Evolutionary conservation across 1,140 invertebrate genomes (phyloP), one percentile per base, ranked within the genome.

Genomic region (Cyclina sinensis): DNA sequence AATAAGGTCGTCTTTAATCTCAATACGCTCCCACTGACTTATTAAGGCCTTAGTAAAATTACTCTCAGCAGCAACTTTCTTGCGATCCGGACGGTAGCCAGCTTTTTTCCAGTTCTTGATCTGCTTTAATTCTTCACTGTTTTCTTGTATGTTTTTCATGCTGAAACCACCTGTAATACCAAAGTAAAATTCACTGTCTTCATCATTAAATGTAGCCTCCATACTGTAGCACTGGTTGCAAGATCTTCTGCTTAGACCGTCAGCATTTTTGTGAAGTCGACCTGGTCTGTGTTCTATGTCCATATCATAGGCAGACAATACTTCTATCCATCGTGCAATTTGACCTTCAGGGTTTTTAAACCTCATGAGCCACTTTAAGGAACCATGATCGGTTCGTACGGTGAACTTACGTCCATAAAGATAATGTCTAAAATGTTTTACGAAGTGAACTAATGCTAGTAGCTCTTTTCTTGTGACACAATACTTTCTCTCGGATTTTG

Each of bases 261-360:
- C 93, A 18, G 90, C 92, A 68, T 92, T 92, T 24, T n/a, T 35
- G 80, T 94, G 92, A 35, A 48, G 81, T 59, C 74, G 74, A 0
- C 92, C 92, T 27, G 89, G 54, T 59, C 91, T 73, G 73, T 93
- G 85, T 43, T 62, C 51, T 27, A 94, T 86, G 4, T 91, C 48
- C 65, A 94, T 90, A 24, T 92, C 54, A 89, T 85, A 92, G 16
- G 62, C 35, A 46, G 92, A 74, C 24, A 92, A 59, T 3, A 32
- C 35, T 18, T 48, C 46, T 18, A 48, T 11, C 46, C 46, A 48
- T 7, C 46, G 46, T 11, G 46, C 46, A 78, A n/a, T n/a, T n/a
- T n/a, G n/a, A n/a, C n/a, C n/a, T n/a, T n/a, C n/a, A n/a, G n/a
- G n/a, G n/a, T n/a, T 57, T 7, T 48, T 37, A 39, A 51, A 21